Conservation (phyloP, 64 coral and sea anemone genomes). For the Dendronephthya gigantea region DNA sequence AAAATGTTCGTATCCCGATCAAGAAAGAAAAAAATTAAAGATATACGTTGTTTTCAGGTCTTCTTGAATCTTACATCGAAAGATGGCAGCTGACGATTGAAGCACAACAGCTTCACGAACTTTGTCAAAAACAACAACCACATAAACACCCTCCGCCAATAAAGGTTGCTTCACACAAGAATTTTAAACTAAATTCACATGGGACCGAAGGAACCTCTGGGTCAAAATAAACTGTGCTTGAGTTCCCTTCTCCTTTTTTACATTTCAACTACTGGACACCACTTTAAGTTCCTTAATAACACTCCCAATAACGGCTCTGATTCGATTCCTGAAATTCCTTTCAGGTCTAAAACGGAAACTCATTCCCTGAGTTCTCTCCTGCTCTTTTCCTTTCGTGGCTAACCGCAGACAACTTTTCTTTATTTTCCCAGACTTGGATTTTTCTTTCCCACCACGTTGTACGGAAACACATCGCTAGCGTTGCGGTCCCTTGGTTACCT, state of each 20-base stretch:
- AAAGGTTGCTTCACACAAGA: background rate
- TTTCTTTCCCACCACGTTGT: background rate
- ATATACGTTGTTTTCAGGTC: background rate
- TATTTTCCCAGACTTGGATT: background rate
- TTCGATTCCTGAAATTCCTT: too few species aligned
- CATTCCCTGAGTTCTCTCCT: too few species aligned
- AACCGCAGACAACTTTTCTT: background rate
- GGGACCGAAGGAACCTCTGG: too few species aligned
- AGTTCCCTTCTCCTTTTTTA: too few species aligned
- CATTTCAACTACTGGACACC: too few species aligned
- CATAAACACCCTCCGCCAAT: background rate
- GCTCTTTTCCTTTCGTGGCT: background rate
- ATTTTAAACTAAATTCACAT: background rate
- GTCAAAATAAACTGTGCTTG: too few species aligned
- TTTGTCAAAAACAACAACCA: conserved; percentile 11
- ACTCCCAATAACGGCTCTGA: too few species aligned
- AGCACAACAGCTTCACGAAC: conserved; percentile 1
- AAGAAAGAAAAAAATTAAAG: too few species aligned
- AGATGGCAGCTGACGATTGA: background rate
- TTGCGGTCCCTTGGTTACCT: conserved; percentile 7
- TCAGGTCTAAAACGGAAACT: too few species aligned
- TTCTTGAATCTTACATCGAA: background rate
- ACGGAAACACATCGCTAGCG: background rate
- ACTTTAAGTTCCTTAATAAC: too few species aligned
- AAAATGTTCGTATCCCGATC: too few species aligned